Evolutionary conservation across 1,140 invertebrate species (phyloP).

Genomic region (Drosophila teissieri): DNA sequence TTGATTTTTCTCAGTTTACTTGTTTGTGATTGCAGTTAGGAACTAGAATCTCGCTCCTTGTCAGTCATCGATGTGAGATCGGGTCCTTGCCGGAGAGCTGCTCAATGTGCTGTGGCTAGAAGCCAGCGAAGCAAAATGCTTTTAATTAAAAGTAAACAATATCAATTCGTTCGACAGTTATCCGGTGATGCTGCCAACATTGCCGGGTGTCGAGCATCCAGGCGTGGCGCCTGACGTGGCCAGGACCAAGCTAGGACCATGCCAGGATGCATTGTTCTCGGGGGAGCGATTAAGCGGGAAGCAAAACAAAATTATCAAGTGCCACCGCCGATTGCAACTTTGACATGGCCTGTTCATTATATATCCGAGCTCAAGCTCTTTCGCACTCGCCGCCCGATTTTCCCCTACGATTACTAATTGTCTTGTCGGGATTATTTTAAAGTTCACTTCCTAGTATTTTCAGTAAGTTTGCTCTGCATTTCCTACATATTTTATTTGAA

Average conservation of each 20-base stretch:
- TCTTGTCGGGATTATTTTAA: constrained; percentile 60
- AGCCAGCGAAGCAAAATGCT: constrained; percentile 82
- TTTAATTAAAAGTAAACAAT: constrained; percentile 83
- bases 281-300: constrained; percentile 55
- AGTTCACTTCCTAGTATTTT: constrained; percentile 27
- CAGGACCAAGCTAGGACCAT: constrained; percentile 16
- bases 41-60: constrained; percentile 20
- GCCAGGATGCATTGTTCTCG: constrained; percentile 29
- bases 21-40: constrained; percentile 8
- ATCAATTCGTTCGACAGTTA: constrained; percentile 82
- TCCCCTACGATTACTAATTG: constrained; percentile 65
- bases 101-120: constrained; percentile 64
- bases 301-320: constrained; percentile 37
- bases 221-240: constrained; percentile 4
- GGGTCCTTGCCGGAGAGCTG: constrained; percentile 18
- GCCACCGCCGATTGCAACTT: constrained; percentile 38
- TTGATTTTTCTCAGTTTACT: constrained; percentile 2
- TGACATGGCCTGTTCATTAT: constrained; percentile 64
- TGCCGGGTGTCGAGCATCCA: constrained; percentile 16
- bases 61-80: constrained; percentile 24
- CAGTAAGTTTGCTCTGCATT: constrained; percentile 29
- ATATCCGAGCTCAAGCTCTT: constrained; percentile 56
- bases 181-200: constrained; percentile 77
- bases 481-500: constrained; percentile 45
- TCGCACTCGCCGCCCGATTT: constrained; percentile 5